Conservation (phyloP, 1,140 invertebrate genomes). For the Diuraphis noxia region DNA sequence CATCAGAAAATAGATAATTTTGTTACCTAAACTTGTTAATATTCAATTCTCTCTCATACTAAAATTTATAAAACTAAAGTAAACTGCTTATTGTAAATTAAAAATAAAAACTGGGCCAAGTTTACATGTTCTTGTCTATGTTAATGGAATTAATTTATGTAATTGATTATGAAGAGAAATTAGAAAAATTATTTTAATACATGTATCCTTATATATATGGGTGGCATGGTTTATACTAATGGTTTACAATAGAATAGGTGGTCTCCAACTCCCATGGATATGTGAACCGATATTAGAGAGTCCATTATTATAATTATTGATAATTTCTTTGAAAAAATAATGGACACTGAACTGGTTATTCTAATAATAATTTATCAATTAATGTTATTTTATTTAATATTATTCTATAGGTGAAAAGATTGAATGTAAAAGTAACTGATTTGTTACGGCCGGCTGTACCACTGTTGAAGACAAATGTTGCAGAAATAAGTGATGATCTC, state of each 20-base stretch:
- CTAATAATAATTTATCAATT: too few species aligned
- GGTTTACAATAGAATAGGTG: too few species aligned
- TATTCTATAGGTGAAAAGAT: constrained; percentile 37
- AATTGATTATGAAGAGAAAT: too few species aligned
- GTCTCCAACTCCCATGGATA: neutral
- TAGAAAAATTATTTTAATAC: too few species aligned
- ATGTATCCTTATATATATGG: too few species aligned
- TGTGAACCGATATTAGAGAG: neutral
- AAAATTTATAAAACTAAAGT: neutral
- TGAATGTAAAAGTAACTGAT: constrained; percentile 48
- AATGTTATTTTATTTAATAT: neutral
- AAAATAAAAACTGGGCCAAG: too few species aligned
- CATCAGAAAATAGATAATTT: neutral
- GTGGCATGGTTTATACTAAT: too few species aligned
- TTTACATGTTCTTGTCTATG: too few species aligned
- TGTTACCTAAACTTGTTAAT: neutral
- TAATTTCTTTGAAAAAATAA: too few species aligned
- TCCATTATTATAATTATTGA: too few species aligned
- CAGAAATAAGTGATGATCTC: constrained; percentile 57
- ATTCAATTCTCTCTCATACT: neutral
- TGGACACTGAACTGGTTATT: too few species aligned
- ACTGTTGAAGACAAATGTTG: constrained; percentile 53
- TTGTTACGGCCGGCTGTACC: constrained; percentile 56
- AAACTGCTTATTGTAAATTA: neutral
- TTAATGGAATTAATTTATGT: too few species aligned